A percentile compares a stretch with the other conserved stretches of the same genome.
Conservation (phyloP, 2,888 invertebrate genomes). For the Callosobruchus maculatus region DNA sequence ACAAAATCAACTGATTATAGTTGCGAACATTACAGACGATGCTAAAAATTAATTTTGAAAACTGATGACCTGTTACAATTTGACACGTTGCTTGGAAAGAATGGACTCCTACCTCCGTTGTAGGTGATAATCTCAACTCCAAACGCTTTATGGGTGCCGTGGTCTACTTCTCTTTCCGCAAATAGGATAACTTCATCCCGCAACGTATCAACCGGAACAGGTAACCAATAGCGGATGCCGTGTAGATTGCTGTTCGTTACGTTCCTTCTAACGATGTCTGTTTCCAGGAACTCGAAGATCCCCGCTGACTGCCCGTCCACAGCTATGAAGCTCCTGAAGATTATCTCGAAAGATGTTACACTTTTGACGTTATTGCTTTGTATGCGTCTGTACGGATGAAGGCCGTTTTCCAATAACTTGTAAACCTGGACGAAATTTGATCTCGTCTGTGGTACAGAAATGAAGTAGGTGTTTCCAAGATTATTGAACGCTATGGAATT, state of each 20-base stretch:
- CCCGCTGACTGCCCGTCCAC: conserved; percentile 40
- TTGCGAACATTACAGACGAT: too few relatives aligned
- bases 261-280: conserved; percentile 29
- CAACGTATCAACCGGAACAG: conserved; percentile 45
- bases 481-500: conserved; percentile 33
- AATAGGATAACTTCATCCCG: conserved; percentile 49
- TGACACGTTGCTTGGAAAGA: too few relatives aligned
- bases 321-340: conserved; percentile 43
- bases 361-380: conserved; percentile 30
- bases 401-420: conserved; percentile 30
- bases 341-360: conserved; percentile 41
- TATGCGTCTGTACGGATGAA: conserved; percentile 32
- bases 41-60: too few relatives aligned
- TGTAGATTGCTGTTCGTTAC: conserved; percentile 35
- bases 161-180: conserved; percentile 41
- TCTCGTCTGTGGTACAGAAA: conserved; percentile 39
- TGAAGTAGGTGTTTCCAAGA: conserved; percentile 29
- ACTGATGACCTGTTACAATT: too few relatives aligned
- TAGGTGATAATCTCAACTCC: conserved; percentile 40
- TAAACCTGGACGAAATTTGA: conserved; percentile 32
- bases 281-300: conserved; percentile 38
- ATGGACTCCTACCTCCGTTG: conserved; percentile 34
- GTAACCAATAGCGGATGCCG: conserved; percentile 40
- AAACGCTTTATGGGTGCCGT: conserved; percentile 34
- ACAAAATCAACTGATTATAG: too few relatives aligned